Conservation (phyloP, 2,888 invertebrate species). For the Meghimatium bilineatum region DNA sequence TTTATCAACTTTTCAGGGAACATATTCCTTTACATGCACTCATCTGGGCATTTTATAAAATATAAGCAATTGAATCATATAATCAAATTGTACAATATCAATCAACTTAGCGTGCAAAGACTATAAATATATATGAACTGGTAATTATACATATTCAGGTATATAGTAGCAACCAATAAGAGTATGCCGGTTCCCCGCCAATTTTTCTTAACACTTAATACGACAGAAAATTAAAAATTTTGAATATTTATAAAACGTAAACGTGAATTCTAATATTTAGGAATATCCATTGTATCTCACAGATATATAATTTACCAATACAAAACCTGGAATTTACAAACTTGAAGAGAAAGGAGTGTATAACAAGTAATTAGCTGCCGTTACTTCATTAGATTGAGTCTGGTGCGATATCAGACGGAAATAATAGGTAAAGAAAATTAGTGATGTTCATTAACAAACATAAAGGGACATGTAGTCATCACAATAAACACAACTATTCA, state of each 20-base stretch:
- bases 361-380: no score
- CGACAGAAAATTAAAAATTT: not conserved
- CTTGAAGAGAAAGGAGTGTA: no score
- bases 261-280: not conserved
- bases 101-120: not conserved
- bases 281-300: no score
- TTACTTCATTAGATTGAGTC: no score
- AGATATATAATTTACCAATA: no score
- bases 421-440: no score
- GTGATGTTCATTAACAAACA: no score
- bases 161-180: conserved; percentile 54
- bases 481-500: no score
- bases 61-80: not conserved
- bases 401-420: no score
- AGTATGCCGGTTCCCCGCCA: conserved; percentile 57
- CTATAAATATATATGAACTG: not conserved
- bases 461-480: no score
- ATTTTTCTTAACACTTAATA: conserved; percentile 43
- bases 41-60: conserved; percentile 4
- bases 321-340: no score
- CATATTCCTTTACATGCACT: not conserved
- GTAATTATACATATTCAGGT: conserved; percentile 56
- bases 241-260: not conserved
- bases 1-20: not conserved
- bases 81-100: not conserved